phyloP scores from a whole-genome alignment of 2,113 vertebrate genomes.

The Larimichthys polyactis region DNA sequence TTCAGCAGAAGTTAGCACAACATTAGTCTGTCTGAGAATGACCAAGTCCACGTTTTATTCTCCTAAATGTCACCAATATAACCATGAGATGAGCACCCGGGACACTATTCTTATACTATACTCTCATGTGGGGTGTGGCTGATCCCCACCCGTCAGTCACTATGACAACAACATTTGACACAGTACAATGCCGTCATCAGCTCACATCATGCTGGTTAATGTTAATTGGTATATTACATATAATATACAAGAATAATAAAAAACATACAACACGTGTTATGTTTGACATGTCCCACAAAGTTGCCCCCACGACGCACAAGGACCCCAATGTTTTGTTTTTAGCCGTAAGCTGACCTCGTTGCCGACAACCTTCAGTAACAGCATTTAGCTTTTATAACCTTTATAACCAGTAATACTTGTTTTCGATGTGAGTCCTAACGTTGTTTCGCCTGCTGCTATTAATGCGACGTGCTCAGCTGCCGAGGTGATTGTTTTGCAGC shows the following conservation, averaged over 20 bases:
- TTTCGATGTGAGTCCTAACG: background rate
- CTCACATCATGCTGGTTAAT: no score
- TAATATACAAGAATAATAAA: no score
- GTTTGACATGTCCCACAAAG: background rate
- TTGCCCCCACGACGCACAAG: background rate
- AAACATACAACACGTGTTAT: background rate
- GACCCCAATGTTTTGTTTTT: constrained; percentile 61
- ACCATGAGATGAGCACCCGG: no score
- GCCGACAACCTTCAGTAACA: background rate
- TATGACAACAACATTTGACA: background rate
- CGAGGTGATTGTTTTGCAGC: constrained; percentile 11
- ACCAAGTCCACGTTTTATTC: background rate
- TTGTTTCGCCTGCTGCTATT: background rate
- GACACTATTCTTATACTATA: no score
- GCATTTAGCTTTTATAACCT: no score
- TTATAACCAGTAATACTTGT: background rate
- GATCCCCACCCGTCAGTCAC: background rate
- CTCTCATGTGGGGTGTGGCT: background rate
- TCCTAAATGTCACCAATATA: background rate
- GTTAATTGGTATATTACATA: background rate
- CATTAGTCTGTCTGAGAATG: no score
- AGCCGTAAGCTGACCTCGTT: constrained; percentile 11
- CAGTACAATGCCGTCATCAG: background rate
- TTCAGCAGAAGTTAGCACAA: background rate
- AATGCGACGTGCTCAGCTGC: background rate